Conservation (phyloP, 1,140 invertebrate genomes). For the Samia ricini region DNA sequence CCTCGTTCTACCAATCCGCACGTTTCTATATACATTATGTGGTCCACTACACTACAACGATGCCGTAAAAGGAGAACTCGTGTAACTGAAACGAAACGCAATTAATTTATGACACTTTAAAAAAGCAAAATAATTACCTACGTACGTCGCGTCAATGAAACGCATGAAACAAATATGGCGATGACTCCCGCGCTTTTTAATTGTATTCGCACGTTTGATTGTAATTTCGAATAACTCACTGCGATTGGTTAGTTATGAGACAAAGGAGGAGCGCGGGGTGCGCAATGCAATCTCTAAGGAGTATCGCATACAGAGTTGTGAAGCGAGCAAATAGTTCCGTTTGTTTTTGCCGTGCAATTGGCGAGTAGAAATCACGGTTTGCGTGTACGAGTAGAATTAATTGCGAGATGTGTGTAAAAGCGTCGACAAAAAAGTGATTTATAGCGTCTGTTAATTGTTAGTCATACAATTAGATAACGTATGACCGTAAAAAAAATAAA, state of each 20-base stretch:
- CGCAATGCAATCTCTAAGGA: constrained; percentile 16
- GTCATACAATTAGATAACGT: constrained; percentile 29
- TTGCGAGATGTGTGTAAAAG: constrained; percentile 24
- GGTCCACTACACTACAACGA: neutral
- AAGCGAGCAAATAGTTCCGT: constrained; percentile 35
- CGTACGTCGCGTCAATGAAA: constrained; percentile 25
- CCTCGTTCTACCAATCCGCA: neutral
- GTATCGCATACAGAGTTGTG: constrained; percentile 30
- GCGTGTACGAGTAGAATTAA: constrained; percentile 42
- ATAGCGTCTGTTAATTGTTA: constrained; percentile 37
- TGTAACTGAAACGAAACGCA: neutral
- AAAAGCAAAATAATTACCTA: constrained; percentile 21
- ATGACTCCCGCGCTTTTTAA: constrained; percentile 26
- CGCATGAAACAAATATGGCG: constrained; percentile 25
- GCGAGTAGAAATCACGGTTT: constrained; percentile 31
- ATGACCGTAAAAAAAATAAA: constrained; percentile 18
- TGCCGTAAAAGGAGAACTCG: neutral
- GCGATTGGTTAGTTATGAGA: constrained; percentile 43
- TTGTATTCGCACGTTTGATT: constrained; percentile 39
- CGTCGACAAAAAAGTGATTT: constrained; percentile 32
- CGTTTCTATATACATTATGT: neutral
- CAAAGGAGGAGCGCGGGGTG: constrained; percentile 26
- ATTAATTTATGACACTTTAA: neutral
- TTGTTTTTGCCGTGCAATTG: constrained; percentile 32
- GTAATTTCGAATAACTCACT: constrained; percentile 47